Percentiles rank a stretch among this genome's conserved stretches.
phyloP scores from a whole-genome alignment of 2,888 invertebrate genomes.

The Pherbina coryleti region DNA sequence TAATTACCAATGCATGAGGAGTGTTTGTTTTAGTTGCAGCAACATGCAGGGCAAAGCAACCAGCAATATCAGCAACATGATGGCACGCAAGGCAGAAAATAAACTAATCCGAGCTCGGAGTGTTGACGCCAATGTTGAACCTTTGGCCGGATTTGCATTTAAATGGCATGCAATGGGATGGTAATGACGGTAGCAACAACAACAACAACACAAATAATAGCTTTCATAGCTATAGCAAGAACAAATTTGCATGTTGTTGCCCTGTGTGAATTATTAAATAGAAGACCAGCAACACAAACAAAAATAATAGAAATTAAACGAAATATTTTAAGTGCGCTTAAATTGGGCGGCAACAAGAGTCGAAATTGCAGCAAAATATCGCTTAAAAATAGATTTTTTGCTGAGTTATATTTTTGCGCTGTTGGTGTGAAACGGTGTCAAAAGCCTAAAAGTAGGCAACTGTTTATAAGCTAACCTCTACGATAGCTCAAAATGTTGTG shows the following conservation, averaged over 20 bases:
- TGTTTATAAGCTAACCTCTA: background rate
- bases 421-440: background rate
- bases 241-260: conserved; percentile 20
- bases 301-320: background rate
- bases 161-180: background rate
- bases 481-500: conserved; percentile 3
- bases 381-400: too few species aligned
- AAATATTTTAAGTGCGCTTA: background rate
- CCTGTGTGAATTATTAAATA: conserved; percentile 18
- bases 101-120: too few species aligned
- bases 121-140: too few species aligned
- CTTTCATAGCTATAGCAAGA: conserved; percentile 5
- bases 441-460: conserved; percentile 34
- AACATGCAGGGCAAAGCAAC: background rate
- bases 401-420: too few species aligned
- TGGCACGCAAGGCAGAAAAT: too few species aligned
- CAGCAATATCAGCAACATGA: background rate
- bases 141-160: too few species aligned
- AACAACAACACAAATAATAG: background rate
- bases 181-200: background rate
- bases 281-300: background rate
- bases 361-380: too few species aligned
- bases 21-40: background rate
- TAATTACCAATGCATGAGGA: conserved; percentile 25
- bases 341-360: background rate